Evolutionary conservation across 2,888 invertebrate genomes (phyloP).

Genomic region (Cremastinae sp.): DNA sequence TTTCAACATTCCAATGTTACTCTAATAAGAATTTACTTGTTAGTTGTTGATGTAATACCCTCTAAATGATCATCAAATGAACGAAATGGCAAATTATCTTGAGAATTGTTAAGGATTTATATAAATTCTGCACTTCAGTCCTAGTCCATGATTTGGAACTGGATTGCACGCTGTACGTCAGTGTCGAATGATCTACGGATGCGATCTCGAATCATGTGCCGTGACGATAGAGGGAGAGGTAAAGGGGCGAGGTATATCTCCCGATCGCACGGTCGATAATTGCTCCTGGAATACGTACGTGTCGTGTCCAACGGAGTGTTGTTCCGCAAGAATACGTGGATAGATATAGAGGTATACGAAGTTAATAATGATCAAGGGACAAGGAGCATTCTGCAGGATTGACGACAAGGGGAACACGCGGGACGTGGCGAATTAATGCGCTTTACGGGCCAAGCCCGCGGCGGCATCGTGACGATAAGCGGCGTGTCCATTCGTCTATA

Average conservation of each 20-base stretch:
- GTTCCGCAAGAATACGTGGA: slow-evolving; percentile 29
- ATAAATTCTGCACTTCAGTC: no score
- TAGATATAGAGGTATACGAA: slow-evolving; percentile 7
- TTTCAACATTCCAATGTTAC: no score
- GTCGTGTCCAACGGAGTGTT: slow-evolving; percentile 51
- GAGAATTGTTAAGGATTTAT: no score
- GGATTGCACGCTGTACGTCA: not conserved
- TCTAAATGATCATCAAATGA: no score
- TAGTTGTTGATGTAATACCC: no score
- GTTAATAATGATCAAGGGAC: slow-evolving; percentile 31
- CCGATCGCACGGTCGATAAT: slow-evolving; percentile 56
- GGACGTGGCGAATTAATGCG: slow-evolving; percentile 59
- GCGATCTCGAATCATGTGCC: slow-evolving; percentile 56
- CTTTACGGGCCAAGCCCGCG: slow-evolving; percentile 48
- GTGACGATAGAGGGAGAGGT: slow-evolving; percentile 42
- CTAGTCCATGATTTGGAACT: no score
- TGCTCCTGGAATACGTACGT: slow-evolving; percentile 39
- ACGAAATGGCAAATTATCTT: no score
- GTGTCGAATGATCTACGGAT: slow-evolving; percentile 38
- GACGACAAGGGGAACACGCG: slow-evolving; percentile 34
- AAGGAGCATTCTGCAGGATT: slow-evolving; percentile 22
- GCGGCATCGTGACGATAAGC: slow-evolving; percentile 56
- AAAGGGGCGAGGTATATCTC: not conserved
- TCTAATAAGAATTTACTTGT: no score
- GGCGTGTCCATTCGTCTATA: slow-evolving; percentile 43